Percentiles rank a stretch among this genome's conserved stretches.
These are phyloP conservation scores for Stichodactyla helianthus DNA, from an alignment of 64 coral and sea anemone genomes.

Conservation along the genomic window DNA sequence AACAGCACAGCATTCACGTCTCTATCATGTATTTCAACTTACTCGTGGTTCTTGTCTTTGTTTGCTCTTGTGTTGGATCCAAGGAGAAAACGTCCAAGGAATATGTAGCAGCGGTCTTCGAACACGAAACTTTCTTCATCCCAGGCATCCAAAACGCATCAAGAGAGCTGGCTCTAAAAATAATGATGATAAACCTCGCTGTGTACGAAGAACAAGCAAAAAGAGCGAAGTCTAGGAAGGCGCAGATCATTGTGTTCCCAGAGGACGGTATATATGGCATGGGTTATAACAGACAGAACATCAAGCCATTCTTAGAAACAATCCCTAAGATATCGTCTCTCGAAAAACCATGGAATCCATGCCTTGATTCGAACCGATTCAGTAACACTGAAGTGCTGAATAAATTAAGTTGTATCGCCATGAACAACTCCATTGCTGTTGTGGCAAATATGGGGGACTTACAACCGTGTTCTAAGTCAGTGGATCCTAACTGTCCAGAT, in stretches of 20 bases:
- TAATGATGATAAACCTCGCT: conserved; percentile 73
- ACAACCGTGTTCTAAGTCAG: conserved; percentile 47
- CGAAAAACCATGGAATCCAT: conserved; percentile 60
- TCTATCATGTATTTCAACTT: not conserved
- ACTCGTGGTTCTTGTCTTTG: not conserved
- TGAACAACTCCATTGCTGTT: conserved; percentile 72
- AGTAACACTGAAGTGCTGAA: conserved; percentile 59
- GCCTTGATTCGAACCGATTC: conserved; percentile 48
- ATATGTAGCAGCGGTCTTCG: conserved; percentile 80
- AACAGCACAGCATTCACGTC: not conserved
- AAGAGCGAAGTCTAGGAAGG: conserved; percentile 43
- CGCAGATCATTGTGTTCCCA: conserved; percentile 91
- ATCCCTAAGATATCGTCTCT: conserved; percentile 52
- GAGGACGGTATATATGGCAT: conserved; percentile 92
- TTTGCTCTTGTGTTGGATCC: not conserved
- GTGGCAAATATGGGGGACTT: conserved; percentile 98
- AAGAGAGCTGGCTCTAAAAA: conserved; percentile 55
- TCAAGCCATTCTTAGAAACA: conserved; percentile 74
- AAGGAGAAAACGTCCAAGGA: not conserved
- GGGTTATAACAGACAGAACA: conserved; percentile 35
- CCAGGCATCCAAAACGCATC: not conserved
- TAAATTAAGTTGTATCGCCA: conserved; percentile 79
- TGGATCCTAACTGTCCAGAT: conserved; percentile 76
- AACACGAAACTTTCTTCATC: conserved; percentile 56
- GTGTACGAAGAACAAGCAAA: conserved; percentile 61